Percentiles rank a stretch among this genome's conserved stretches.
Conservation (phyloP, 2,113 vertebrate species). For the Hippoglossus stenolepis region DNA sequence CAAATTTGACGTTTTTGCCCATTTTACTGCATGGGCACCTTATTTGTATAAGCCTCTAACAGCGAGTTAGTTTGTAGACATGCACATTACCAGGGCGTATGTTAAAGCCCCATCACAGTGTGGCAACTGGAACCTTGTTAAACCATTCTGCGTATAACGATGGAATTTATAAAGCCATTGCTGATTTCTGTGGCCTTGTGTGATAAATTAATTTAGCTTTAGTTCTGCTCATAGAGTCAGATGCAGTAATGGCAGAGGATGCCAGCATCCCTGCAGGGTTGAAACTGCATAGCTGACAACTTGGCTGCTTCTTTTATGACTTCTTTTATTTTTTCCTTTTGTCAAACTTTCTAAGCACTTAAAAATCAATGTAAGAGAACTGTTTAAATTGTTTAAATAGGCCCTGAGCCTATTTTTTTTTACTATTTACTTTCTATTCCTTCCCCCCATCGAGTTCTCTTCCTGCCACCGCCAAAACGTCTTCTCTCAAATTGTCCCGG, state of each 20-base stretch:
- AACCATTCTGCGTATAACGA: conserved; percentile 35
- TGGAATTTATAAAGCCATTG: conserved; percentile 38
- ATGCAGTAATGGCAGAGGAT: conserved; percentile 3
- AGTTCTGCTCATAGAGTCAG: conserved; percentile 26
- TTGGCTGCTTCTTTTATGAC: conserved; percentile 2
- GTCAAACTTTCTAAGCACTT: conserved; percentile 24
- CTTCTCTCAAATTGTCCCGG: conserved; percentile 10
- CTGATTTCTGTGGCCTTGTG: neutral
- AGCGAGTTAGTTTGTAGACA: conserved; percentile 58
- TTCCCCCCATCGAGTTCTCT: neutral
- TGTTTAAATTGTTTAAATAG: neutral
- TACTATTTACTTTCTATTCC: neutral
- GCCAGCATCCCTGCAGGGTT: conserved; percentile 39
- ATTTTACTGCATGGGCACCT: conserved; percentile 47
- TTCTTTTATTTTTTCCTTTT: conserved; percentile 8
- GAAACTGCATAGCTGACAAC: conserved; percentile 20
- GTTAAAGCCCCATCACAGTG: conserved; percentile 48
- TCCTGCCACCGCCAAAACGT: neutral
- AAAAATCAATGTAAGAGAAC: conserved; percentile 10
- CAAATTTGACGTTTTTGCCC: conserved; percentile 26
- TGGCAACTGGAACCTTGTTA: conserved; percentile 46
- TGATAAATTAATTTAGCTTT: conserved; percentile 19
- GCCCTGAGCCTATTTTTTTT: too few species aligned
- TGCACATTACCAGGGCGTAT: conserved; percentile 54
- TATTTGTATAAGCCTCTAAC: conserved; percentile 48